Evolutionary conservation across 35 echinoderm and acorn worm genomes (phyloP), one percentile per base, ranked within the genome.

Genomic region (Antedon bifida): DNA sequence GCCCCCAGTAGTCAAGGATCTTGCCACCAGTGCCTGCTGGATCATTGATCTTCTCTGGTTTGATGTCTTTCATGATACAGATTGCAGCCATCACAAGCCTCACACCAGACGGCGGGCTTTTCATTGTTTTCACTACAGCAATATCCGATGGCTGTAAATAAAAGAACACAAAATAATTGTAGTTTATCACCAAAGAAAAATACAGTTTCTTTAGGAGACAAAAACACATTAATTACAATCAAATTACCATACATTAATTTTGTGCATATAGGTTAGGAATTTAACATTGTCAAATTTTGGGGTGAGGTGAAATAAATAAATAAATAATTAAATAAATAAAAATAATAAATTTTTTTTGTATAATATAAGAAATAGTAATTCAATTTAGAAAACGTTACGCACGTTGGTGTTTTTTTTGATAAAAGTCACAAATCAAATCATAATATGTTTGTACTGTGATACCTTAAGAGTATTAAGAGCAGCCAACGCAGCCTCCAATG

Each of bases 381-480:
- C n/a, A n/a, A n/a, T n/a, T n/a, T n/a, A n/a, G n/a, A n/a, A n/a
- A n/a, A n/a, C n/a, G n/a, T n/a, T n/a, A n/a, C n/a, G n/a, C n/a
- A n/a, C n/a, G n/a, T n/a, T n/a, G n/a, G n/a, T n/a, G n/a, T n/a
- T n/a, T n/a, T n/a, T n/a, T n/a, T 7, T 42, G 14, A 7, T 42
- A 14, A 42, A n/a, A n/a, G n/a, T n/a, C n/a, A n/a, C n/a, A n/a
- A 42, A 42, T 7, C 38, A 42, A 42, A 14, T 7, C 38, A 42
- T n/a, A n/a, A n/a, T n/a, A 14, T 7, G 4, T 7, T 42, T 42
- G 4, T 14, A 42, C 4, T 7, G 5, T 77, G 81, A 74, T 83
- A 99, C 95, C 91, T 99, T 99, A 39, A 99, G 86, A 21, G 95
- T 99, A 45, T 99, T 89, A n/a, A 99, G 85, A 26, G 95, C 90